Conservation (phyloP, 1,140 invertebrate species). For the Lamellibrachia luymesi region DNA sequence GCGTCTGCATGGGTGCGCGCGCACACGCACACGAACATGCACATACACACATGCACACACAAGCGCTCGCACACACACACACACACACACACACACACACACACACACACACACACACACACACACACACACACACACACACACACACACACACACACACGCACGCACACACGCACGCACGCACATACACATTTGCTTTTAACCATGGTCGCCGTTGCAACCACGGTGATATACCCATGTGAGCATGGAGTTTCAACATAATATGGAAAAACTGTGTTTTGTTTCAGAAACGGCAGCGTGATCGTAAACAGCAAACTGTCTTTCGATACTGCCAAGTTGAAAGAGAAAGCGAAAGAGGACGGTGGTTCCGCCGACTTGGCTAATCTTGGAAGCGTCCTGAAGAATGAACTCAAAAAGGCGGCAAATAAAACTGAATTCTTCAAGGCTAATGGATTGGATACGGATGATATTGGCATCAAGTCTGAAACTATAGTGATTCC, state of each 20-base stretch:
- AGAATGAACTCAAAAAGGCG: background rate
- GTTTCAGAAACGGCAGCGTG: background rate
- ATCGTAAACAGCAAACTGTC: background rate
- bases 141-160: too few relatives aligned
- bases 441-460: background rate
- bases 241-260: background rate
- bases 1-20: too few relatives aligned
- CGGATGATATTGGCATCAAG: background rate
- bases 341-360: background rate
- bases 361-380: background rate
- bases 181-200: background rate
- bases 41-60: too few relatives aligned
- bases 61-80: too few relatives aligned
- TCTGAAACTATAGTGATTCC: background rate
- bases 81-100: too few relatives aligned
- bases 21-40: too few relatives aligned
- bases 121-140: too few relatives aligned
- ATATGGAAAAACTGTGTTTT: background rate
- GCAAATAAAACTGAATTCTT: background rate
- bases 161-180: too few relatives aligned
- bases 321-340: background rate
- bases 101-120: too few relatives aligned
- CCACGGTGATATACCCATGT: background rate
- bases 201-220: too few relatives aligned
- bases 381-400: background rate